phyloP scores from a whole-genome alignment of 1,140 invertebrate genomes.

The Geopemphigus sp. region DNA sequence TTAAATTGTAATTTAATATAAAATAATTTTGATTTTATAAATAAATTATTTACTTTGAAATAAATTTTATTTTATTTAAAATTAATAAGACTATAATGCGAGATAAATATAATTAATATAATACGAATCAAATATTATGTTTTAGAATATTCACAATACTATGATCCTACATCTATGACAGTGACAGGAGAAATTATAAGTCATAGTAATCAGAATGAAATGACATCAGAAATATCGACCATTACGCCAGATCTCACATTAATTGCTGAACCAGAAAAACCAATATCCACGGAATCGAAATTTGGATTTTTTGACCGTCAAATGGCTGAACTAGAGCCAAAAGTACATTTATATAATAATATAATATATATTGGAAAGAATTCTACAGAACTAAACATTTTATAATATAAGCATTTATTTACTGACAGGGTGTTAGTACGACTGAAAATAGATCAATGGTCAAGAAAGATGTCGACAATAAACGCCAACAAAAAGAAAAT shows the following conservation, averaged over 20 bases:
- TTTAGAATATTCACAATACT: conserved; percentile 38
- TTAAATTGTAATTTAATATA: too few relatives aligned
- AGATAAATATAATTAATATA: too few relatives aligned
- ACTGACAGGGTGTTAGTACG: not conserved
- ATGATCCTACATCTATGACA: conserved; percentile 33
- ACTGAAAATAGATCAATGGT: not conserved
- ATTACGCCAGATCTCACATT: conserved; percentile 40
- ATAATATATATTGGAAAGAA: not conserved
- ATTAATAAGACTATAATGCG: too few relatives aligned
- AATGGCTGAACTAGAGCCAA: conserved; percentile 43
- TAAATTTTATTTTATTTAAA: too few relatives aligned
- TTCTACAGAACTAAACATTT: not conserved
- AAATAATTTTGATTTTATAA: too few relatives aligned
- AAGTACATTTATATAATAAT: not conserved
- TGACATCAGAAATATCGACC: conserved; percentile 41
- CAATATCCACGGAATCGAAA: conserved; percentile 32
- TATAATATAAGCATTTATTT: not conserved
- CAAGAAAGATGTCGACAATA: conserved; percentile 24
- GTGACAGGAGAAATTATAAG: not conserved
- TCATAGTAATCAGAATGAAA: conserved; percentile 34
- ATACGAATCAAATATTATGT: not conserved
- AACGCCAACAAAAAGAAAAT: conserved; percentile 30
- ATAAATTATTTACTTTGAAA: too few relatives aligned
- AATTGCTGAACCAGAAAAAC: conserved; percentile 35
- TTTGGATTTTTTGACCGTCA: conserved; percentile 42